Percentiles rank a stretch among this genome's conserved stretches.
Evolutionary conservation across 2,113 vertebrate species (phyloP).

Genomic region (Passerina amoena): DNA sequence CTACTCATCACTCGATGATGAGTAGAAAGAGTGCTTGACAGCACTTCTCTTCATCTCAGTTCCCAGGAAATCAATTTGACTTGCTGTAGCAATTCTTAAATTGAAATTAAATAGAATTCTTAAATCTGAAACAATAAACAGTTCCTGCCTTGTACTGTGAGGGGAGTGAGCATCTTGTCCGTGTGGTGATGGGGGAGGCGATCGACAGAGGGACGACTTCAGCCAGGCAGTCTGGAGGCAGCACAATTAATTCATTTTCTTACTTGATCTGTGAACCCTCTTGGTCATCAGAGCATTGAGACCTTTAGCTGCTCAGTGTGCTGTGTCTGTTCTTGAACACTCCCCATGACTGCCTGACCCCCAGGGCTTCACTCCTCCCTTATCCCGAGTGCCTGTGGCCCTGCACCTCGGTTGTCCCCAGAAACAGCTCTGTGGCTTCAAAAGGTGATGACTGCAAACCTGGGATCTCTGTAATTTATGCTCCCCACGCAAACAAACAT

Average conservation of each 20-base stretch:
- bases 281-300: background rate
- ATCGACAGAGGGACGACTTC: rapidly evolving
- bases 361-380: background rate
- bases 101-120: background rate
- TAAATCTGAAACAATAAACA: background rate
- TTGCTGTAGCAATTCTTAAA: background rate
- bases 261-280: background rate
- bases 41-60: background rate
- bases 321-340: background rate
- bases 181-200: rapidly evolving
- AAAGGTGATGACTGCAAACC: background rate
- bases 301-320: background rate
- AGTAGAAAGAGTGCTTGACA: background rate
- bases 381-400: background rate
- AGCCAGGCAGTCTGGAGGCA: background rate
- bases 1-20: background rate
- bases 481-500: slow-evolving; percentile 12
- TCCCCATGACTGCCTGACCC: background rate
- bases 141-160: background rate
- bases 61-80: background rate
- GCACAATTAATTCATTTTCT: background rate
- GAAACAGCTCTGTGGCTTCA: background rate
- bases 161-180: background rate
- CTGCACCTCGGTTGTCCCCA: background rate
- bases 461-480: slow-evolving; percentile 28